Percentiles rank a stretch among this genome's conserved stretches.
phyloP scores from a whole-genome alignment of 2,113 vertebrate genomes.

The Chaenogobius annularis region DNA sequence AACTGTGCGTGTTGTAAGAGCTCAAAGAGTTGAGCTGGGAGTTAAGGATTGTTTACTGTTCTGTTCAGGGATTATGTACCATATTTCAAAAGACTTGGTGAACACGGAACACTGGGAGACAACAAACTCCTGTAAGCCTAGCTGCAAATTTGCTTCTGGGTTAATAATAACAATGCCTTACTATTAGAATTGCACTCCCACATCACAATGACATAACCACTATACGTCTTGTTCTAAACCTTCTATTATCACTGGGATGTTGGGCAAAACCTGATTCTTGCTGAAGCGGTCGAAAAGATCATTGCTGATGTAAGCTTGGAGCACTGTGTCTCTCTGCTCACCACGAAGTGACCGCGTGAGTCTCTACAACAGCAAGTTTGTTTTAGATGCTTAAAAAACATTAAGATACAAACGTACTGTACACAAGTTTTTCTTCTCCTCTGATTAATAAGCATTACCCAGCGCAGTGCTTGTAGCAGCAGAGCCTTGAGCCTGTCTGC shows the following conservation, averaged over 20 bases:
- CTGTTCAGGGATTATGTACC: conserved; percentile 5
- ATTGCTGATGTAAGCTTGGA: conserved; percentile 92
- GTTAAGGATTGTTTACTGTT: conserved; percentile 19
- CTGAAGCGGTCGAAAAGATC: conserved; percentile 85
- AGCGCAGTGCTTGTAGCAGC: conserved; percentile 93
- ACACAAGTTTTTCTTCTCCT: background rate
- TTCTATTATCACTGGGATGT: background rate
- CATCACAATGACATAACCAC: background rate
- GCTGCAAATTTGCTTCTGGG: background rate
- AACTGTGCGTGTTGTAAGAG: background rate
- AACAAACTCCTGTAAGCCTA: background rate
- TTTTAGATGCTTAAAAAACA: background rate
- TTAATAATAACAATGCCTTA: background rate
- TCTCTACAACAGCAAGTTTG: conserved; percentile 77
- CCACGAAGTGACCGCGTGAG: conserved; percentile 90
- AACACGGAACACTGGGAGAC: background rate
- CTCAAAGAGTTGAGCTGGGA: conserved; percentile 14
- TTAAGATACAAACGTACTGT: background rate
- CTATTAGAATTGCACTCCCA: background rate
- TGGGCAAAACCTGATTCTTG: conserved; percentile 59
- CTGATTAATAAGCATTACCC: conserved; percentile 66
- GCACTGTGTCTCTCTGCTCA: conserved; percentile 91
- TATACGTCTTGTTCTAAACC: background rate
- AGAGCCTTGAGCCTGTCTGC: conserved; percentile 84
- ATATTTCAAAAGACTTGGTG: background rate